These are phyloP conservation scores for Hanleya hanleyi DNA, from an alignment of 2,888 invertebrate genomes.

Conservation along the genomic window DNA sequence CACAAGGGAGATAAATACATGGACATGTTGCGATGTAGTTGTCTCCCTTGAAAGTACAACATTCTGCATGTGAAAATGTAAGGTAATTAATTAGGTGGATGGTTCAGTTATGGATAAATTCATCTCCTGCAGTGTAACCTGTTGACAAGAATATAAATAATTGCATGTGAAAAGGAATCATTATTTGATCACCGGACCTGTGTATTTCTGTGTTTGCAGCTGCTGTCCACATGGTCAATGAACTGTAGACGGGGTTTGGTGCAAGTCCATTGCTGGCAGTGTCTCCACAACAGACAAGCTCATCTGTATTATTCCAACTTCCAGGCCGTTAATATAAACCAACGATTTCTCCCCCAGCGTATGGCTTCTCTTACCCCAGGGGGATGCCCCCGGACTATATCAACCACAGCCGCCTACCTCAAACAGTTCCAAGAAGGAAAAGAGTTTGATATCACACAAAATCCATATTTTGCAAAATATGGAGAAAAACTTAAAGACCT, in stretches of 20 bases:
- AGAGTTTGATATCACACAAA: slow-evolving; percentile 43
- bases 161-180: too few species aligned
- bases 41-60: too few species aligned
- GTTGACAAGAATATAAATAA: too few species aligned
- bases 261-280: background rate
- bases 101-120: too few species aligned
- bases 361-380: background rate
- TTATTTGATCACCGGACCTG: too few species aligned
- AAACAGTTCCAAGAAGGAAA: background rate
- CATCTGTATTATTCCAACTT: background rate
- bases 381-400: background rate
- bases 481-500: slow-evolving; percentile 56
- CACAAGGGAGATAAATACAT: too few species aligned
- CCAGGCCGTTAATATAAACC: background rate
- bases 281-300: background rate
- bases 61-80: too few species aligned
- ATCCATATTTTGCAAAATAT: slow-evolving; percentile 69
- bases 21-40: too few species aligned
- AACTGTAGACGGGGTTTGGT: background rate
- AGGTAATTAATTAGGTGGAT: too few species aligned
- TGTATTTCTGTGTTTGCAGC: too few species aligned
- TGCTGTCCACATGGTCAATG: too few species aligned
- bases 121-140: too few species aligned
- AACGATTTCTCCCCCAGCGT: background rate
- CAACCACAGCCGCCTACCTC: background rate